These are phyloP conservation scores for Urophycis tenuis DNA, from an alignment of 2,797 vertebrate species.

Conservation along the genomic window DNA sequence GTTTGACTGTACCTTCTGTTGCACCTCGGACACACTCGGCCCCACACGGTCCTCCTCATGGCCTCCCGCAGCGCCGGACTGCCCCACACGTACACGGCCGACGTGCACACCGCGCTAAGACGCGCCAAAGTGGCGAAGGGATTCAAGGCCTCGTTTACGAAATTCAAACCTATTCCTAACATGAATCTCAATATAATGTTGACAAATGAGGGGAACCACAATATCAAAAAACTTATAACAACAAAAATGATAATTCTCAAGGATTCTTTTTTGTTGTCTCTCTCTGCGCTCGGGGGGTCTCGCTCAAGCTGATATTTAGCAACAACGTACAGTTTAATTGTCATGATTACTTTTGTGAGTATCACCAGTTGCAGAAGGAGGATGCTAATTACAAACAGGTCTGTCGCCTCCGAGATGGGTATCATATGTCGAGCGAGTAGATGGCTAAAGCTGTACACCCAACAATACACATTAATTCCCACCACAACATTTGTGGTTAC, in stretches of 20 bases:
- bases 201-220: conserved; percentile 60
- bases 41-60: conserved; percentile 43
- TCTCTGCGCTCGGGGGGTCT: conserved; percentile 47
- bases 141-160: conserved; percentile 59
- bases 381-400: conserved; percentile 21
- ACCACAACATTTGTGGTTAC: conserved; percentile 36
- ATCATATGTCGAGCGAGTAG: conserved; percentile 11
- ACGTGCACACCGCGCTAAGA: conserved; percentile 51
- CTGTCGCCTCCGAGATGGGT: conserved; percentile 8
- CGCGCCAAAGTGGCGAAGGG: conserved; percentile 55
- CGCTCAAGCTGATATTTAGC: conserved; percentile 48
- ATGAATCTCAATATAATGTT: conserved; percentile 48
- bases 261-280: conserved; percentile 55
- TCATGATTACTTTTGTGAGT: conserved; percentile 23
- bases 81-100: conserved; percentile 58
- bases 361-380: conserved; percentile 20
- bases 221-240: conserved; percentile 58
- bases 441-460: conserved; percentile 43
- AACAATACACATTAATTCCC: conserved; percentile 35
- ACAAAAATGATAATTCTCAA: conserved; percentile 64
- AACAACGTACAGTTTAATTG: conserved; percentile 47
- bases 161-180: conserved; percentile 29
- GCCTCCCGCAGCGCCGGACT: conserved; percentile 56
- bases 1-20: conserved; percentile 29
- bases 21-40: conserved; percentile 42